Percentiles rank a stretch among this genome's conserved stretches.
Conservation (phyloP, 1,140 invertebrate genomes). For the Batillaria attramentaria region DNA sequence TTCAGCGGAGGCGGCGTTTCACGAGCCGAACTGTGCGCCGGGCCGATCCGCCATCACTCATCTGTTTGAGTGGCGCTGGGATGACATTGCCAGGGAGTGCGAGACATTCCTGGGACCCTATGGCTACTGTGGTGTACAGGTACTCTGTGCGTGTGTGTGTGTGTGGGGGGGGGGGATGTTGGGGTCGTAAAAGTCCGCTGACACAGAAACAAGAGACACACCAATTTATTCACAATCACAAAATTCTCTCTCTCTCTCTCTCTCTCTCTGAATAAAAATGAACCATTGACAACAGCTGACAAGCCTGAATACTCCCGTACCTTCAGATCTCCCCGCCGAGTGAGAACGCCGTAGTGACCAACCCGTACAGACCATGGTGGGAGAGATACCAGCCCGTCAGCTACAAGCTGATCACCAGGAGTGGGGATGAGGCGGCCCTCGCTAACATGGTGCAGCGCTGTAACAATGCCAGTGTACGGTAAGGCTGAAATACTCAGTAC, state of each 20-base stretch:
- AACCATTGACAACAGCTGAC: no score
- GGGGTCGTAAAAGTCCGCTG: no score
- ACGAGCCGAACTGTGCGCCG: not conserved
- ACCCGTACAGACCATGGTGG: slow-evolving; percentile 75
- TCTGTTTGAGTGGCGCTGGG: slow-evolving; percentile 49
- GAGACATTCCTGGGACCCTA: slow-evolving; percentile 83
- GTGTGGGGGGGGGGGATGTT: not conserved
- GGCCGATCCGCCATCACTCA: slow-evolving; percentile 17
- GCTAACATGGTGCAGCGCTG: slow-evolving; percentile 82
- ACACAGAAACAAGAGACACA: no score
- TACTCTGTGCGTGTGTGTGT: not conserved
- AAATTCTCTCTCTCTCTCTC: no score
- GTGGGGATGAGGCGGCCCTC: slow-evolving; percentile 82
- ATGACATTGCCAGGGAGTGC: slow-evolving; percentile 82
- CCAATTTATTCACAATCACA: no score
- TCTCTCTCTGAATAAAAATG: no score
- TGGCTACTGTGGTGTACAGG: slow-evolving; percentile 69
- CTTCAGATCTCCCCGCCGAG: slow-evolving; percentile 60
- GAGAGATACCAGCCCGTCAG: slow-evolving; percentile 93
- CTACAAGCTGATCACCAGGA: slow-evolving; percentile 79
- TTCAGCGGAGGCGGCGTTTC: not conserved
- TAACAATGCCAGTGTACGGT: slow-evolving; percentile 83
- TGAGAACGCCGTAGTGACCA: slow-evolving; percentile 58
- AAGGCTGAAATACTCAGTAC: not conserved
- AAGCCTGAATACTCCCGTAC: not conserved